phyloP scores from a whole-genome alignment of 2,113 vertebrate genomes.

The Ictalurus punctatus region DNA sequence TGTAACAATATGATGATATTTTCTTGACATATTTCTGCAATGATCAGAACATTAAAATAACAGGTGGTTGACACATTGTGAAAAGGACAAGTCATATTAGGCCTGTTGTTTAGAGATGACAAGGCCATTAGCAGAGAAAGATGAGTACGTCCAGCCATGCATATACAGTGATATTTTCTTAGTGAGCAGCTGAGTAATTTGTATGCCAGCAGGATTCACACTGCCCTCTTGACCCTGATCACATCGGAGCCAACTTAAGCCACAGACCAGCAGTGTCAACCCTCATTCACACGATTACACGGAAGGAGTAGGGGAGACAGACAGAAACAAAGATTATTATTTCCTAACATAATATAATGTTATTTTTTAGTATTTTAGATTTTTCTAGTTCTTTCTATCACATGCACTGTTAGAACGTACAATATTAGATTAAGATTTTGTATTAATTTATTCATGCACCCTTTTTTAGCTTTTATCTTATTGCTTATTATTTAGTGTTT shows the following conservation, averaged over 20 bases:
- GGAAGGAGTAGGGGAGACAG: neutral
- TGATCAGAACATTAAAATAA: neutral
- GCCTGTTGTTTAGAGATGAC: neutral
- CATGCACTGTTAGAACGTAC: neutral
- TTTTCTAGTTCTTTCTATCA: neutral
- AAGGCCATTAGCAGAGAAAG: neutral
- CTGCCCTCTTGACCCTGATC: neutral
- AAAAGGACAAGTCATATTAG: neutral
- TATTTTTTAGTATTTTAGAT: neutral
- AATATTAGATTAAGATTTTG: neutral
- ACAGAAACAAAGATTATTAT: neutral
- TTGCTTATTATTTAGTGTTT: neutral
- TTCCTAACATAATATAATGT: neutral
- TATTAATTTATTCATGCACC: neutral
- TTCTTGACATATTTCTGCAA: neutral
- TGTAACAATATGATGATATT: neutral
- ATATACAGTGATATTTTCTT: conserved; percentile 1
- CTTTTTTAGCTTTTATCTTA: neutral
- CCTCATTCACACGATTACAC: neutral
- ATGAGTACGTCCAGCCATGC: neutral
- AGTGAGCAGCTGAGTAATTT: conserved; percentile 3
- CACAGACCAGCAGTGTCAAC: neutral
- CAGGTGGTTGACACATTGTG: neutral
- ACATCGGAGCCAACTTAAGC: conserved; percentile 1
- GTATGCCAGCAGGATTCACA: neutral